Base-by-base conservation (phyloP, 1,140 invertebrate species). In the Cotesia vestalis region DNA sequence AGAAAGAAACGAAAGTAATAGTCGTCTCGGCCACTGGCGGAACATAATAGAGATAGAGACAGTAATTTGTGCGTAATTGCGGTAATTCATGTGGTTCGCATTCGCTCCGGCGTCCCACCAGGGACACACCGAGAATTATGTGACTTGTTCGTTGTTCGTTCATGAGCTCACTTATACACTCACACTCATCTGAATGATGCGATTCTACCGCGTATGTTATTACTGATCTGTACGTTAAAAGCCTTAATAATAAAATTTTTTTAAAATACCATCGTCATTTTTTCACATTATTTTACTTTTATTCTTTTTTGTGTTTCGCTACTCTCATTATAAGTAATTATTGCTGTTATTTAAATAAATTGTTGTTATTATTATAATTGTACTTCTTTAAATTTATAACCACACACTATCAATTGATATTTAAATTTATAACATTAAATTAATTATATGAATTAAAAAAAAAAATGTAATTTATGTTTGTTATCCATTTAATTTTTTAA, bases 61-160 rank as follows among this genome's bases (percentile, higher is more conserved):
- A 62, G 76, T 77, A 77, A 77, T 77, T 75, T 77, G 76, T 77
- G 70, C 72, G 74, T 77, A 77, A 77, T 75, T 75, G 72, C 72
- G 72, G 72, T 77, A 77, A 77, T 77, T 75, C 74, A 72, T 72
- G 72, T 71, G 71, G 67, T 62, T 74, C 70, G 57, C 52, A 76
- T 76, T 76, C 71, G 64, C 68, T 70, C 35, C 67, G 67, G 63
- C 66, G 72, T 72, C 66, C 70, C 72, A 74, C 69, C 63, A 66
- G 73, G 67, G 69, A 68, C 62, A 67, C 66, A 64, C 60, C 62
- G 67, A 61, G 66, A 73, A 75, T 70, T 72, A 74, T 74, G 70
- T 68, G 64, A 71, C 69, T 46, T 46, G 40, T 46, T 46, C 40
- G 40, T 67, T 51, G 63, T 60, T 59, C 38, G 35, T 66, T 36